phyloP scores from a whole-genome alignment of 2,888 invertebrate species.

The Chelonus formosanus region DNA sequence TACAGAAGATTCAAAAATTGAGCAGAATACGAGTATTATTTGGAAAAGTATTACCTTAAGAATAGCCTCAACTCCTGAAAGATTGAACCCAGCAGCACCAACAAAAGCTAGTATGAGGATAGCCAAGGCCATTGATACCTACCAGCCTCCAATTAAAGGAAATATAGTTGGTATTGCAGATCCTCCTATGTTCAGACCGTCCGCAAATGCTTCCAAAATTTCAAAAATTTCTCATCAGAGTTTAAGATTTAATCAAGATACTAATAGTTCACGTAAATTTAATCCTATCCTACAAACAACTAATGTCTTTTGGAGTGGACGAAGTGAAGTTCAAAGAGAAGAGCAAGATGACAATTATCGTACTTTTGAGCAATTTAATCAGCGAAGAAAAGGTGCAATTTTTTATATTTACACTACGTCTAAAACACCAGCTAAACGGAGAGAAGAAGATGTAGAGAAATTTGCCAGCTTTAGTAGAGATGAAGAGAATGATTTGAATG shows the following conservation, averaged over 20 bases:
- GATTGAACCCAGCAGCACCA: background rate
- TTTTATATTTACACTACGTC: constrained; percentile 27
- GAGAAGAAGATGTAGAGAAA: constrained; percentile 46
- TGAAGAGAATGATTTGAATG: constrained; percentile 45
- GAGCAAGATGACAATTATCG: constrained; percentile 14
- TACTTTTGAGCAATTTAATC: constrained; percentile 19
- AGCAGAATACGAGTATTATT: constrained; percentile 25
- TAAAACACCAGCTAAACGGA: constrained; percentile 37
- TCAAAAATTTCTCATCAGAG: constrained; percentile 12
- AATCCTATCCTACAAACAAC: constrained; percentile 23
- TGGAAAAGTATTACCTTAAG: constrained; percentile 21
- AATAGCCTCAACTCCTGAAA: constrained; percentile 13
- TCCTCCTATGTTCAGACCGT: constrained; percentile 25
- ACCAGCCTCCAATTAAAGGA: constrained; percentile 44
- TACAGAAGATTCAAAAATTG: constrained; percentile 44
- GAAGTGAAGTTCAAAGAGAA: constrained; percentile 4
- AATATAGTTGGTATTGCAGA: constrained; percentile 30
- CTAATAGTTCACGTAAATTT: background rate
- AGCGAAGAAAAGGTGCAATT: constrained; percentile 50
- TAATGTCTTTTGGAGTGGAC: background rate
- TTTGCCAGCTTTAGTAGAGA: constrained; percentile 39
- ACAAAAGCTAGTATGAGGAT: constrained; percentile 45
- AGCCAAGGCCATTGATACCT: constrained; percentile 54
- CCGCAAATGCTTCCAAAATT: constrained; percentile 27
- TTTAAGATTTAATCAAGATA: background rate